Base-by-base conservation (phyloP, 2,113 vertebrate genomes). In the Cynocephalus volans region DNA sequence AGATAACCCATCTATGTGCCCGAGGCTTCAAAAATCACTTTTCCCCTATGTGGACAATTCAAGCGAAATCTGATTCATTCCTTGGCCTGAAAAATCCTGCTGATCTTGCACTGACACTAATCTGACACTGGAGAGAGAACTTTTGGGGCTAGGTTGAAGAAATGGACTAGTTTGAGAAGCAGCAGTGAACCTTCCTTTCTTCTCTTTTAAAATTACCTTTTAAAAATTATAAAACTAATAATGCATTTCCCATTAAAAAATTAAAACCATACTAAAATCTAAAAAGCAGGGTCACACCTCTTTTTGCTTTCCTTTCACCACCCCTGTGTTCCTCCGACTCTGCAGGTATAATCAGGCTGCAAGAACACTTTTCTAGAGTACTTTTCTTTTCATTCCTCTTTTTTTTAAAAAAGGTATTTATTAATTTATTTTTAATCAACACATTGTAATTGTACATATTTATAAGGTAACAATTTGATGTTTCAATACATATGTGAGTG, bases 81-180 rank as follows among this genome's bases (percentile, higher is more conserved):
- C 17, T 64, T 82, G 60, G 33, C n/a, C 76, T 69, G 69, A 77
- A 77, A 94, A 62, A 73, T 85, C 70, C 48, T 91, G 70, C 41
- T 77, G n/a, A 23, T 64, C 31, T 24, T 77, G 45, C 0, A 10
- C 41, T 41, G 41, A 41, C 41, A 41, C 3, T 41, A 67, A 6
- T 65, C 18, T 91, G 70, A 79, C 2, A 10, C 41, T 83, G 67
- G 50, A 54, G 8, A 56, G 50, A 77, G 1, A n/a, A 23, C 19
- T 88, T 96, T 80, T 76, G 50, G 76, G 58, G 28, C 12, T 50
- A 60, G 64, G 41, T 52, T 73, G 50, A 75, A 95, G 81, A 91
- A 93, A 89, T 21, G 3, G 72, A 26, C 36, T 54, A 26, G 5
- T 36, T 28, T 80, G 87, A 93, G 72, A 83, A 18, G 26, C 11